Evolutionary conservation across 53 echinoderm and acorn worm species (phyloP), one percentile per base, ranked within the genome.

Genomic region (Crossaster papposus): DNA sequence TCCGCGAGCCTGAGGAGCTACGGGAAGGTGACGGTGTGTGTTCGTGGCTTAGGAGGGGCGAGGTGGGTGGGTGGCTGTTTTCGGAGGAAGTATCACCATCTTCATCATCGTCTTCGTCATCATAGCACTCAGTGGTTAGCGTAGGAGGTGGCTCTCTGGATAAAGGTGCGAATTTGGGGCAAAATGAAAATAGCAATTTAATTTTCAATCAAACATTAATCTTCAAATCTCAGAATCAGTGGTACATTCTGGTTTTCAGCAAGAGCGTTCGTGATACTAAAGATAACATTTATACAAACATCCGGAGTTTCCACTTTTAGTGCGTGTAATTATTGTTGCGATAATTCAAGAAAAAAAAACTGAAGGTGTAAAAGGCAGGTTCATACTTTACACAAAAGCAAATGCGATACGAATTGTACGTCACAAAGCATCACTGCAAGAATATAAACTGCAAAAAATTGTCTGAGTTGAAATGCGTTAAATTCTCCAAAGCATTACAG

Each of bases 91-190:
- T 79, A 62, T 81, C 85, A 74, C 94, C 94, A 32, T 44, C 44
- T 44, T 44, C 44, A 44, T 44, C 44, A 44, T 95, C 92, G 50
- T 86, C 90, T 31, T 94, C 94, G 64, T 96, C 96, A 30, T 93
- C 94, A 80, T 94, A 96, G 80, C 94, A 96, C 87, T 94, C 96
- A 80, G 96, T 96, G 73, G 93, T 96, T 78, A 96, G 91, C 54
- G 89, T 91, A 52, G 96, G 96, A 75, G 94, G 95, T 11, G 87
- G 91, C 78, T 96, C 96, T 89, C 96, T 96, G 90, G 54, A 26
- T 77, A 77, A 28, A 28, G 73, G 55, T 13, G 17, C 9, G 44
- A 44, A 68, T 12, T 12, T 3, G 35, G 80, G 79, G 36, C 29
- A 64, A 78, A 64, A 78, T 55, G 72, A 3, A 29, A 38, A 72